These are phyloP conservation scores for Riparia riparia DNA, from an alignment of 2,113 vertebrate species.

Conservation along the genomic window DNA sequence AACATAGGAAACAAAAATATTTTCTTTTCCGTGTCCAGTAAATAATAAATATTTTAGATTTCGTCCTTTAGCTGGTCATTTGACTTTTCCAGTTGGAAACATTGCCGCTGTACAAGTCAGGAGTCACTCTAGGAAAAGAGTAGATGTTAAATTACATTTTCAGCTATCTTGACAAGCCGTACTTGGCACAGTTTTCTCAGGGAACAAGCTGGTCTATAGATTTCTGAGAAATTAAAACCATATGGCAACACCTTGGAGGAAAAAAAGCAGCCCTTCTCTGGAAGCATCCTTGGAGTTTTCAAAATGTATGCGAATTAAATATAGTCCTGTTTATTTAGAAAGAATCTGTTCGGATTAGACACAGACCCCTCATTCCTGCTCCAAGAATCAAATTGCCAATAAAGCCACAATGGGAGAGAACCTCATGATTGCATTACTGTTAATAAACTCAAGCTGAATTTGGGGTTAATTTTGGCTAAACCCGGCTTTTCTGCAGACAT, in stretches of 20 bases:
- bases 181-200: conserved; percentile 64
- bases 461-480: conserved; percentile 27
- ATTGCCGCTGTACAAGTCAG: conserved; percentile 25
- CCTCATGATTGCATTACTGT: background rate
- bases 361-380: conserved; percentile 43
- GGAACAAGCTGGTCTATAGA: conserved; percentile 77
- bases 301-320: conserved; percentile 73
- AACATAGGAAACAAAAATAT: conserved; percentile 8
- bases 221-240: conserved; percentile 81
- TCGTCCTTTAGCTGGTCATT: conserved; percentile 50
- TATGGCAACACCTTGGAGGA: conserved; percentile 77
- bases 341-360: conserved; percentile 29
- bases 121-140: conserved; percentile 60
- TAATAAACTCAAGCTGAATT: conserved; percentile 48
- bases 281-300: conserved; percentile 74
- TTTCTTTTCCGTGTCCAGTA: conserved; percentile 16
- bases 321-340: conserved; percentile 65
- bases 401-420: background rate
- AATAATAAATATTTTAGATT: conserved; percentile 50
- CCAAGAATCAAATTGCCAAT: background rate
- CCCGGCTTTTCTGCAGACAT: background rate
- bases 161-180: conserved; percentile 73
- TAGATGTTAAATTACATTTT: conserved; percentile 71
- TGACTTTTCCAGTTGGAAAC: conserved; percentile 61
- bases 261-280: conserved; percentile 52